Percentiles rank a stretch among this genome's conserved stretches.
These are phyloP conservation scores for Edolisoma coerulescens DNA, from an alignment of 2,113 vertebrate genomes.

Conservation along the genomic window DNA sequence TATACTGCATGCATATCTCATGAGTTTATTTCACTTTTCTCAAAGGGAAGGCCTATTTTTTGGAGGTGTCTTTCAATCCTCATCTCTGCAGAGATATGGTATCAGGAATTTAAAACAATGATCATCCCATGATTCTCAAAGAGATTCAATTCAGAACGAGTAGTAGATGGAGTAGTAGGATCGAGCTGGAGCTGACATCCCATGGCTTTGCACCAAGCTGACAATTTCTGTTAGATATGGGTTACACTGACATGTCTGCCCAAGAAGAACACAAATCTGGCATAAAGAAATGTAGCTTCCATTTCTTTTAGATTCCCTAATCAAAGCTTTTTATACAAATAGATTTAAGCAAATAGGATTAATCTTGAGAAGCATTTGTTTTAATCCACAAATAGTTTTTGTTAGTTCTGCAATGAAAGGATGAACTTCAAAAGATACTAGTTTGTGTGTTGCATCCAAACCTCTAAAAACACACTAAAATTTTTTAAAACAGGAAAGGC, in stretches of 20 bases:
- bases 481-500: neutral
- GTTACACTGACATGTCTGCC: neutral
- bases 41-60: neutral
- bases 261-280: neutral
- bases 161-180: neutral
- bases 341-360: conserved; percentile 17
- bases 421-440: neutral
- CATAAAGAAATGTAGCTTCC: neutral
- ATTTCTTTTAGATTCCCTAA: neutral
- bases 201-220: neutral
- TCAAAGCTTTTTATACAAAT: neutral
- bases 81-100: neutral
- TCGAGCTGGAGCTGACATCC: neutral
- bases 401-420: neutral
- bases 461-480: neutral
- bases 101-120: neutral
- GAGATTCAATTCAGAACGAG: neutral
- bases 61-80: neutral
- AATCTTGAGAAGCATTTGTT: neutral
- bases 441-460: neutral
- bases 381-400: neutral
- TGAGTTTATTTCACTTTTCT: neutral
- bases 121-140: neutral
- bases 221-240: neutral
- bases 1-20: neutral